phyloP scores from a whole-genome alignment of 2,113 vertebrate species.

The Mola mola region DNA sequence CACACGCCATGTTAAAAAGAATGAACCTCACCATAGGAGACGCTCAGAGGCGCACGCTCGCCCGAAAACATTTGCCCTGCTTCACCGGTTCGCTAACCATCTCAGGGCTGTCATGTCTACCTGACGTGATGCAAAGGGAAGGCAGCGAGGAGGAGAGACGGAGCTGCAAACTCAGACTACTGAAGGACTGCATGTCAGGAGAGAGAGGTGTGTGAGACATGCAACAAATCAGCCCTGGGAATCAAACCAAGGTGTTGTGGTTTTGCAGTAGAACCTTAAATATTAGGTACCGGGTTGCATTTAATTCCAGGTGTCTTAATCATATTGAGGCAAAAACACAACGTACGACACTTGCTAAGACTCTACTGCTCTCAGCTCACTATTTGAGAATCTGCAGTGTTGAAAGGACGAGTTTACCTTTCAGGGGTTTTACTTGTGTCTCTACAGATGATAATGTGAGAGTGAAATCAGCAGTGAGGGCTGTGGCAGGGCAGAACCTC shows the following conservation, averaged over 20 bases:
- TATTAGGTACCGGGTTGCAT: no score
- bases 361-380: no score
- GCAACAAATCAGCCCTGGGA: no score
- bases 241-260: no score
- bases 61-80: slow-evolving; percentile 33
- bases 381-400: neutral
- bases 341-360: no score
- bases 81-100: slow-evolving; percentile 35
- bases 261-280: no score
- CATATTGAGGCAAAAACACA: no score
- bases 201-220: no score
- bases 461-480: neutral
- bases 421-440: slow-evolving; percentile 2
- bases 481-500: slow-evolving; percentile 48
- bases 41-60: slow-evolving; percentile 15
- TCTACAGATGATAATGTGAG: neutral
- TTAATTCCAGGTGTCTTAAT: no score
- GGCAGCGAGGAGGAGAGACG: slow-evolving; percentile 12
- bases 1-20: slow-evolving; percentile 12
- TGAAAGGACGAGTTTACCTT: neutral
- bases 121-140: slow-evolving; percentile 23
- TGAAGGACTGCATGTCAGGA: slow-evolving; percentile 57
- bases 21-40: slow-evolving; percentile 22
- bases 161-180: neutral
- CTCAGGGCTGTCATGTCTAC: slow-evolving; percentile 34